phyloP scores from a whole-genome alignment of 1,140 invertebrate genomes.

The Trachelipus rathkii region DNA sequence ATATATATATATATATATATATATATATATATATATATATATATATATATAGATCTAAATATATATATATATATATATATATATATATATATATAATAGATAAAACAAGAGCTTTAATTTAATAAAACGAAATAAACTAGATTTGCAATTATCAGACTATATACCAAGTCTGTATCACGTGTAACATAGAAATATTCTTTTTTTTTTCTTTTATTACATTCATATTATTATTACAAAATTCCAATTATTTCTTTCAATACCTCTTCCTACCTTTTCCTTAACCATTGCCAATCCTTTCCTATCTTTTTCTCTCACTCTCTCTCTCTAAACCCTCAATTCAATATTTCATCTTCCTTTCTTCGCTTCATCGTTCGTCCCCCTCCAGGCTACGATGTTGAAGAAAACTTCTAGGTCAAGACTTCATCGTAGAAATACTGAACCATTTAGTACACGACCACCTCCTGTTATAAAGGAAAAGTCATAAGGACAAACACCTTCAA shows the following conservation, averaged over 20 bases:
- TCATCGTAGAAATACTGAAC: constrained; percentile 46
- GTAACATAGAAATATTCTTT: too few relatives aligned
- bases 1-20: too few relatives aligned
- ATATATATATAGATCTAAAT: too few relatives aligned
- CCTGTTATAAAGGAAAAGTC: not conserved
- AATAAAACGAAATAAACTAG: too few relatives aligned
- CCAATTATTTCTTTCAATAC: constrained; percentile 56
- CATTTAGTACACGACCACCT: constrained; percentile 19
- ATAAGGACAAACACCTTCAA: not conserved
- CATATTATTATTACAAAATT: too few relatives aligned
- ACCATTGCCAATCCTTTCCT: constrained; percentile 58
- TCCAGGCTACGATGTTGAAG: constrained; percentile 48
- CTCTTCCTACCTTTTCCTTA: constrained; percentile 69
- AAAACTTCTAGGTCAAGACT: constrained; percentile 46
- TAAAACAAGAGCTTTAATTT: too few relatives aligned
- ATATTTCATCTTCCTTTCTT: not conserved
- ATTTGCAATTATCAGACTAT: too few relatives aligned
- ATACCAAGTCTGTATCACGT: too few relatives aligned
- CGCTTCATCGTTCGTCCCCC: not conserved
- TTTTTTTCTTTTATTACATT: too few relatives aligned
- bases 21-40: too few relatives aligned
- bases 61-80: too few relatives aligned
- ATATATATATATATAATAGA: too few relatives aligned
- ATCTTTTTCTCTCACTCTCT: constrained; percentile 1
- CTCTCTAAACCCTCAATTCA: not conserved